Conservation (phyloP, 2,113 vertebrate species). For the Cacatua alba region DNA sequence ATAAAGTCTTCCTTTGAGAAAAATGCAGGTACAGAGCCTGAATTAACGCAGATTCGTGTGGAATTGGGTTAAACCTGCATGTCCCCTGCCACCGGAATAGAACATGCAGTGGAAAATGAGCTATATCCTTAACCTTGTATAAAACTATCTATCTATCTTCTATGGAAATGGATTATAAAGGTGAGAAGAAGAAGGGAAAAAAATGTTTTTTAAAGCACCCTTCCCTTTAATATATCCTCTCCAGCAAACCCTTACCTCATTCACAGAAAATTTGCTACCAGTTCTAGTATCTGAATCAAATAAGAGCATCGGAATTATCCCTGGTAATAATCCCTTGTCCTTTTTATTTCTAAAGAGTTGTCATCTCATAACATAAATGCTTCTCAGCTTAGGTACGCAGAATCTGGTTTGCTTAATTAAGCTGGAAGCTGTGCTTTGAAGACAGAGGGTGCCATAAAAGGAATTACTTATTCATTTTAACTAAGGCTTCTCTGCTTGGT, state of each 20-base stretch:
- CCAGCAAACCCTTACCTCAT: background rate
- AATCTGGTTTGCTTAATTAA: background rate
- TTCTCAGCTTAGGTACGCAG: background rate
- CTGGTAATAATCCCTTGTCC: too few species aligned
- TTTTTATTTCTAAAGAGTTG: background rate
- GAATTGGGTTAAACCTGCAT: background rate
- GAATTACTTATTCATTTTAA: background rate
- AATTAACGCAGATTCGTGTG: background rate
- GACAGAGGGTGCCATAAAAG: background rate
- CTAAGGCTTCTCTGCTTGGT: background rate
- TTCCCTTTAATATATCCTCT: background rate
- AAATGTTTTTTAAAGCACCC: background rate
- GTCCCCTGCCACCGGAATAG: background rate
- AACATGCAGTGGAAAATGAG: background rate
- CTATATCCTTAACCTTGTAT: background rate
- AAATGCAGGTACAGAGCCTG: background rate
- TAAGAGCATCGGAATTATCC: background rate
- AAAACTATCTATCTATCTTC: background rate
- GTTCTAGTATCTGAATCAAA: background rate
- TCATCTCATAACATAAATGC: background rate
- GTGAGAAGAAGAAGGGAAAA: background rate
- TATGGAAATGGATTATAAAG: background rate
- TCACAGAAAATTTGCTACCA: background rate
- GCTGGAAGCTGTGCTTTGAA: conserved; percentile 3
- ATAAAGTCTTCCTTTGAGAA: background rate